phyloP scores from a whole-genome alignment of 1,140 invertebrate species.

The Anoplolepis gracilipes region DNA sequence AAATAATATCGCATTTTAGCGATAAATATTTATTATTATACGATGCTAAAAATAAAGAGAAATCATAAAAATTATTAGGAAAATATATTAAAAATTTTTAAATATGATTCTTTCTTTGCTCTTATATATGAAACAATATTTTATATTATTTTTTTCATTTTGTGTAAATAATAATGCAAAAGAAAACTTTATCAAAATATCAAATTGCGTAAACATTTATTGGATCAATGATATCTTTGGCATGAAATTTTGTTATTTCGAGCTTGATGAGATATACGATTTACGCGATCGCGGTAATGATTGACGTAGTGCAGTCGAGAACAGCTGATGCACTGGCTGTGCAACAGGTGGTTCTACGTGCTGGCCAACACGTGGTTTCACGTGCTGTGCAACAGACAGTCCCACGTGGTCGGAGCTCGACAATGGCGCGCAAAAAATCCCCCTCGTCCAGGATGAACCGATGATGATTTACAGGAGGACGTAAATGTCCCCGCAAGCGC shows the following conservation, averaged over 20 bases:
- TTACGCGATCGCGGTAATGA: neutral
- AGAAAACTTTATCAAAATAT: neutral
- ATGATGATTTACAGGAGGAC: neutral
- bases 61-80: too few relatives aligned
- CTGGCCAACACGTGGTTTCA: too few relatives aligned
- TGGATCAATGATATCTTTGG: neutral
- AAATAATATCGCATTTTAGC: too few relatives aligned
- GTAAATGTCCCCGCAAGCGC: neutral
- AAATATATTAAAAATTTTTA: too few relatives aligned
- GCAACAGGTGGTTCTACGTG: constrained; percentile 6
- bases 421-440: neutral
- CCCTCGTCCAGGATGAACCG: neutral
- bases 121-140: too few relatives aligned
- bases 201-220: neutral
- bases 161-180: too few relatives aligned
- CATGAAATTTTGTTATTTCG: neutral
- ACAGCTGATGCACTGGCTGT: constrained; percentile 18
- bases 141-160: too few relatives aligned
- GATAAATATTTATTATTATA: too few relatives aligned
- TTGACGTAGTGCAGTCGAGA: neutral
- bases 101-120: too few relatives aligned
- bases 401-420: constrained; percentile 14
- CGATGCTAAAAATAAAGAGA: too few relatives aligned
- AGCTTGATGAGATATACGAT: neutral
- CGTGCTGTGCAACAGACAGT: constrained; percentile 4